Conservation (phyloP, 2,888 invertebrate genomes). For the Papilio elwesi region DNA sequence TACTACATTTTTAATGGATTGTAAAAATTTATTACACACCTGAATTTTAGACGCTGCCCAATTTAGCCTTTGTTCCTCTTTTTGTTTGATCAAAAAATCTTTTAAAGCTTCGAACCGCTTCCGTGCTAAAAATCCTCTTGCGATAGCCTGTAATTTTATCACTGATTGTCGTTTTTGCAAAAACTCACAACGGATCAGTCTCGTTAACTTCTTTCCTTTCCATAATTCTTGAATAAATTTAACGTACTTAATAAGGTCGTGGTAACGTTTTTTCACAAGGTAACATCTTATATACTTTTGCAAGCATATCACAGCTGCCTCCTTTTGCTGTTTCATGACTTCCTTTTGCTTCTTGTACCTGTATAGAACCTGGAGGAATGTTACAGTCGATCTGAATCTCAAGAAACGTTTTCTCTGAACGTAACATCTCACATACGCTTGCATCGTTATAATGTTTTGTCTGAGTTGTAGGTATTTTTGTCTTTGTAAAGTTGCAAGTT, state of each 20-base stretch:
- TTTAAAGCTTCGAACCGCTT: conserved; percentile 58
- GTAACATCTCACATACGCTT: conserved; percentile 59
- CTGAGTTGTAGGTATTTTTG: conserved; percentile 48
- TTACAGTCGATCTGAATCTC: conserved; percentile 54
- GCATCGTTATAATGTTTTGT: conserved; percentile 51
- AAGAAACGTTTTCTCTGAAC: conserved; percentile 62
- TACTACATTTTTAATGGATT: neutral
- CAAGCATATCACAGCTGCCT: conserved; percentile 61
- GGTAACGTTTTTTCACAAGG: conserved; percentile 59
- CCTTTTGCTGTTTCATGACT: conserved; percentile 51
- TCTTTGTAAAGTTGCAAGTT: conserved; percentile 52
- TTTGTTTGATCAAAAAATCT: conserved; percentile 69
- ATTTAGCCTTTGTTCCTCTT: conserved; percentile 66
- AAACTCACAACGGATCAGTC: conserved; percentile 64
- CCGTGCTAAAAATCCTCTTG: conserved; percentile 80
- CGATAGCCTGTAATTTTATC: conserved; percentile 69
- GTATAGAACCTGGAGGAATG: conserved; percentile 70
- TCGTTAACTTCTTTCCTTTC: conserved; percentile 69
- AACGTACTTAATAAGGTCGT: conserved; percentile 57
- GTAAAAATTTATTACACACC: conserved; percentile 57
- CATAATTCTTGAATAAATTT: conserved; percentile 70
- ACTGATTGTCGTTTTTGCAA: conserved; percentile 61
- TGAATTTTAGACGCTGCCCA: conserved; percentile 87
- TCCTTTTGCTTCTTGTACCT: conserved; percentile 58
- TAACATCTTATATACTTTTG: conserved; percentile 69